Evolutionary conservation across 2,888 invertebrate species (phyloP).

Genomic region (Norana najaformis): DNA sequence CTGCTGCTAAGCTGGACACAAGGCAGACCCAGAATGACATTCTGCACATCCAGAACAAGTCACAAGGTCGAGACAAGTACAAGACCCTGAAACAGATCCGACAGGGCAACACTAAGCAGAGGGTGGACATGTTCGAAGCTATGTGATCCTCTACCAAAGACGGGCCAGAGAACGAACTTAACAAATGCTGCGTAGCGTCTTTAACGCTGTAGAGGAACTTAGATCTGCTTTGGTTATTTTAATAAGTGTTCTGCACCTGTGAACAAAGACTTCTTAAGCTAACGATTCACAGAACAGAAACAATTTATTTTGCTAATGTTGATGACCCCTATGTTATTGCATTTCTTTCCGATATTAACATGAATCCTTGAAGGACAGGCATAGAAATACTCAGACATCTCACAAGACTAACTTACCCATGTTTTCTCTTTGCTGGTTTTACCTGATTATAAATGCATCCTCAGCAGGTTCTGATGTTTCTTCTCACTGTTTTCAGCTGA

Average conservation of each 20-base stretch:
- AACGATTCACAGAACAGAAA: neutral
- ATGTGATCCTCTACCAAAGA: constrained; percentile 69
- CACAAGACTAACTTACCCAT: neutral
- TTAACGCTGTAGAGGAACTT: constrained; percentile 23
- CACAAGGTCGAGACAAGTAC: constrained; percentile 88
- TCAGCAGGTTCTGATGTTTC: neutral
- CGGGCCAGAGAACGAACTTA: neutral
- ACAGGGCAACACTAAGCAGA: constrained; percentile 98
- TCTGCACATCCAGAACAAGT: constrained; percentile 72
- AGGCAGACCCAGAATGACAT: constrained; percentile 45
- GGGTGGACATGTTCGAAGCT: constrained; percentile 99
- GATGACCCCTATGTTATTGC: neutral
- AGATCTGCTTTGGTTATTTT: constrained; percentile 24
- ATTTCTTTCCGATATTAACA: constrained; percentile 19
- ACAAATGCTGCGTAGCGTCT: neutral
- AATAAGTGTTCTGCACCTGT: neutral
- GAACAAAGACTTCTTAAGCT: neutral
- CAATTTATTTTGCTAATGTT: constrained; percentile 10
- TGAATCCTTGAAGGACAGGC: neutral
- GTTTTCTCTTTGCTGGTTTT: neutral
- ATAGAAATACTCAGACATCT: neutral
- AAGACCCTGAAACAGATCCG: constrained; percentile 98
- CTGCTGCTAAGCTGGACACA: constrained; percentile 78
- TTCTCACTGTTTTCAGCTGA: neutral
- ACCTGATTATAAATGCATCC: neutral